Base-by-base conservation (phyloP, 2,113 vertebrate genomes). In the Pagrus major region DNA sequence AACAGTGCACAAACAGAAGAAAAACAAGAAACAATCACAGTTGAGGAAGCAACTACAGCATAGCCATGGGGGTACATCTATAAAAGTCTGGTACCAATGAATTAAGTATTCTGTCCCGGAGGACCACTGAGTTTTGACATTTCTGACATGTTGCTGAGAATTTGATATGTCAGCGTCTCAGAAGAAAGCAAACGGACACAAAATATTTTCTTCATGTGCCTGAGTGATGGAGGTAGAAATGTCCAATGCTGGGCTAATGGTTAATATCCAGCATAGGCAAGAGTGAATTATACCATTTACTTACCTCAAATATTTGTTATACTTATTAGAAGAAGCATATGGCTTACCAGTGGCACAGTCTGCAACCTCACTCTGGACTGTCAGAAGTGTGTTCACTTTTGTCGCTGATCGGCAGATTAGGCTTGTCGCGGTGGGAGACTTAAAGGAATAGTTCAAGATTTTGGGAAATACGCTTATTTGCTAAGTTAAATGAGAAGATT, bases 191-290 rank as follows among this genome's bases (percentile, higher is more conserved):
- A 78, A 80, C 54, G 18, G 55, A 78, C 77, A 73, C 74, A 3
- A 71, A 47, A 63, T 47, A 61, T 54, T 72, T 52, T 54, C 27
- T 4, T 56, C 41, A 54, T 69, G 74, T 78, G 90, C 86, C 90
- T 88, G 88, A 92, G 91, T 79, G 86, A 90, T 88, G 85, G 93
- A 94, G 92, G 93, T 94, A 93, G 92, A 93, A 88, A 79, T 65
- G 73, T 83, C 83, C 69, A 37, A 46, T 80, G 75, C 88, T 67
- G 82, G 77, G 86, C 51, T 65, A 64, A 49, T 78, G 63, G 64
- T 80, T 74, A 11, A 76, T 41, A 84, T 83, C 86, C 87, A 85
- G 89, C 88, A 78, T 25, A 83, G 83, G 73, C 65, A 73, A 82
- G 59, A 83, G 83, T 70, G 31, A 77, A 73, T 77, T 68, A 68